Percentiles rank a stretch among this genome's conserved stretches.
These are phyloP conservation scores for Romanogobio albipinnatus DNA, from an alignment of 2,113 vertebrate genomes.

Conservation along the genomic window DNA sequence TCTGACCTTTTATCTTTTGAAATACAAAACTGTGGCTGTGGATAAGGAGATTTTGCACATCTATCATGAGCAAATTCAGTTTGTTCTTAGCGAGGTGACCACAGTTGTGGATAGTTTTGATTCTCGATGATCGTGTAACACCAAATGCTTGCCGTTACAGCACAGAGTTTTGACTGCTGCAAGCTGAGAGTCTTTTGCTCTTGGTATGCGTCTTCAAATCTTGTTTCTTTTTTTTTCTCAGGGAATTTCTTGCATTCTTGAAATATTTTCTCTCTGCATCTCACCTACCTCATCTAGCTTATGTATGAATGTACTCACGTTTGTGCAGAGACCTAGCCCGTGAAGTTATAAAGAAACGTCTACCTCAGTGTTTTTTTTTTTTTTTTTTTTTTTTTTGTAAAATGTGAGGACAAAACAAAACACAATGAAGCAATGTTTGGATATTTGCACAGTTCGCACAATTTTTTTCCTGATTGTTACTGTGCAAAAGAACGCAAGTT, in stretches of 20 bases:
- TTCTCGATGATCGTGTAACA: conserved; percentile 42
- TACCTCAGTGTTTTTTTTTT: conserved; percentile 78
- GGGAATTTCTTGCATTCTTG: conserved; percentile 91
- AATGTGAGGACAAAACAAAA: conserved; percentile 45
- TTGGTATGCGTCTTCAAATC: conserved; percentile 57
- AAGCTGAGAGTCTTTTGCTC: conserved; percentile 48
- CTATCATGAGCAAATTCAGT: conserved; percentile 53
- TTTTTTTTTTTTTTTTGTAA: conserved; percentile 57
- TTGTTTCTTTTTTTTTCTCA: conserved; percentile 82
- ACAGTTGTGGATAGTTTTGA: conserved; percentile 30
- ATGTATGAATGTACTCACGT: conserved; percentile 94
- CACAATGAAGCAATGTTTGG: conserved; percentile 61
- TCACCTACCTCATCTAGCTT: conserved; percentile 98
- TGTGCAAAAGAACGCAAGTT: conserved; percentile 62
- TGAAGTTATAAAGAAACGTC: conserved; percentile 85
- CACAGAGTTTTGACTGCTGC: conserved; percentile 18
- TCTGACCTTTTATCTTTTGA: conserved; percentile 72
- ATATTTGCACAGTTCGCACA: conserved; percentile 68
- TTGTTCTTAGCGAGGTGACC: conserved; percentile 41
- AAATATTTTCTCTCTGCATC: conserved; percentile 85
- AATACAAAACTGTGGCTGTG: conserved; percentile 23
- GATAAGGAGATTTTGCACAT: conserved; percentile 53
- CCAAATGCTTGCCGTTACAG: conserved; percentile 40
- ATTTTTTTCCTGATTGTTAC: conserved; percentile 60
- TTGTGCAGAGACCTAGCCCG: conserved; percentile 93